These are phyloP conservation scores for Adelges cooleyi DNA, from an alignment of 1,140 invertebrate genomes.

Conservation along the genomic window DNA sequence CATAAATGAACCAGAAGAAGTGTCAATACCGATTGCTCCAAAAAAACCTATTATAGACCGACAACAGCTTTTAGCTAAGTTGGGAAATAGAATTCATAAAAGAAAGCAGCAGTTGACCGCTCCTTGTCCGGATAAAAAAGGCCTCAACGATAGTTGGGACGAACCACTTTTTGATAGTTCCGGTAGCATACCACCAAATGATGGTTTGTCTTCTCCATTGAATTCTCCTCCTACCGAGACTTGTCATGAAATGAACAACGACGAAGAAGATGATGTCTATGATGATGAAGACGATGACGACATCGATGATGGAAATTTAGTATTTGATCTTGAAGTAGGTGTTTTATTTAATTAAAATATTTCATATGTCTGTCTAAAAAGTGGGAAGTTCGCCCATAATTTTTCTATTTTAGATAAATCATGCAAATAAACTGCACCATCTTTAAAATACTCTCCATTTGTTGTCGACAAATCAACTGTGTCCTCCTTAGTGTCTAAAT, in stretches of 20 bases:
- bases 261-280: not conserved
- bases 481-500: too few relatives aligned
- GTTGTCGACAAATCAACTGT: too few relatives aligned
- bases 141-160: not conserved
- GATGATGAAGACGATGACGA: not conserved
- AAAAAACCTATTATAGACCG: not conserved
- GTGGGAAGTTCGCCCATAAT: too few relatives aligned
- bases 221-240: too few relatives aligned
- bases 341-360: too few relatives aligned
- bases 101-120: not conserved
- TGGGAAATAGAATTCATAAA: constrained; percentile 15
- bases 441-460: too few relatives aligned
- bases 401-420: not conserved
- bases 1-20: not conserved
- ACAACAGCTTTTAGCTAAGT: not conserved
- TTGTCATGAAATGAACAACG: too few relatives aligned
- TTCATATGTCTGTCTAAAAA: too few relatives aligned
- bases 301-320: not conserved
- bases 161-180: not conserved
- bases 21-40: not conserved
- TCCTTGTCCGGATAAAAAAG: not conserved
- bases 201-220: not conserved
- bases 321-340: constrained; percentile 2
- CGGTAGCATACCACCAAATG: not conserved
- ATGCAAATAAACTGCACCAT: not conserved